These are phyloP conservation scores for Pilophorus perplexus DNA, from an alignment of 2,888 invertebrate genomes.

Conservation along the genomic window DNA sequence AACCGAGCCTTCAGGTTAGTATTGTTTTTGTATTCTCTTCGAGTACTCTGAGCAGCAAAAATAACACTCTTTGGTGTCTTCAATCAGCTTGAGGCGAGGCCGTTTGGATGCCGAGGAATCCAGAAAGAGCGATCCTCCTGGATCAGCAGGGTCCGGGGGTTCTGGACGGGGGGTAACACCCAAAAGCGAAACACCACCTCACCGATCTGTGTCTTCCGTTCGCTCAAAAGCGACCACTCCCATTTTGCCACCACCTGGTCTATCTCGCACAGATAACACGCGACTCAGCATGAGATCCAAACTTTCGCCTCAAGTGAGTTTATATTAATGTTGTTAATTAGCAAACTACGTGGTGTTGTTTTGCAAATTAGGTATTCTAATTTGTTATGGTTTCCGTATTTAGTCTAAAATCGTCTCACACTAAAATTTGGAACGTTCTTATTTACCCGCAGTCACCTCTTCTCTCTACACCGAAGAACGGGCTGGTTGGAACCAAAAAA, in stretches of 20 bases:
- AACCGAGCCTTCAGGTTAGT: slow-evolving; percentile 65
- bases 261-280: slow-evolving; percentile 63
- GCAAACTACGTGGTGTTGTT: no score
- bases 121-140: slow-evolving; percentile 40
- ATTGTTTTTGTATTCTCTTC: no score
- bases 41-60: no score
- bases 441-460: slow-evolving; percentile 47
- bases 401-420: no score
- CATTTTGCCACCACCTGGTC: slow-evolving; percentile 49
- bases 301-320: slow-evolving; percentile 46
- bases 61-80: no score
- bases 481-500: slow-evolving; percentile 35
- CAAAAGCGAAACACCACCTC: slow-evolving; percentile 26
- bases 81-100: slow-evolving; percentile 46
- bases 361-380: no score
- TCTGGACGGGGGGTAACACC: slow-evolving; percentile 23
- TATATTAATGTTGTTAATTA: no score
- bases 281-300: slow-evolving; percentile 62
- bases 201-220: slow-evolving; percentile 36
- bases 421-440: no score
- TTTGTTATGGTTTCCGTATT: no score
- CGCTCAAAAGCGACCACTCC: slow-evolving; percentile 40
- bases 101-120: slow-evolving; percentile 44
- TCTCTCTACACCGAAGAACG: slow-evolving; percentile 41
- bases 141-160: slow-evolving; percentile 29